These are phyloP conservation scores for Rallus limicola DNA, from an alignment of 2,113 vertebrate species.

Conservation along the genomic window DNA sequence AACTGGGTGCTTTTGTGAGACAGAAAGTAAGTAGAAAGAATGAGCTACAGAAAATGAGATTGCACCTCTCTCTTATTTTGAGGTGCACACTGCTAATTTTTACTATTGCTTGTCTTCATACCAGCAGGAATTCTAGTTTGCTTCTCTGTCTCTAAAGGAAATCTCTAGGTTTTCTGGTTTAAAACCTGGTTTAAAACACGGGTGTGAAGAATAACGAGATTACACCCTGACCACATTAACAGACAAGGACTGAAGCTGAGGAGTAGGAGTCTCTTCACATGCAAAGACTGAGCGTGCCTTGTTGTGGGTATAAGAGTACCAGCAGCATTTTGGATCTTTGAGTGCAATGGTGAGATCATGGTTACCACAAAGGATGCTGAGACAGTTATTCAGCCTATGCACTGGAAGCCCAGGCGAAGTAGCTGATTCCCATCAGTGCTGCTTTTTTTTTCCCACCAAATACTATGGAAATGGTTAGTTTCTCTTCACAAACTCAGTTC, in stretches of 20 bases:
- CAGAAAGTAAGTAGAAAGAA: not conserved
- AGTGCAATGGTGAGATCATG: slow-evolving; percentile 5
- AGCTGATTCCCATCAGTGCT: not conserved
- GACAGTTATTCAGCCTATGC: not conserved
- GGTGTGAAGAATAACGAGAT: not conserved
- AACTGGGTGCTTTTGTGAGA: not conserved
- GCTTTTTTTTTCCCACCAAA: not conserved
- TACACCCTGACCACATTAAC: not conserved
- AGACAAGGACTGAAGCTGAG: not conserved
- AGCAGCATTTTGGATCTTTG: not conserved
- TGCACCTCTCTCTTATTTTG: not conserved
- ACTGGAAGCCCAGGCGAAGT: not conserved
- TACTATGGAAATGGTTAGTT: not conserved
- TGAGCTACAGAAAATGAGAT: not conserved
- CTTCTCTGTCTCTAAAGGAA: not conserved
- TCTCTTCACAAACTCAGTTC: not conserved
- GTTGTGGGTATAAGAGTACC: not conserved
- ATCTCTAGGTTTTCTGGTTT: not conserved
- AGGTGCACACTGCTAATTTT: not conserved
- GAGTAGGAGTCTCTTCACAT: not conserved
- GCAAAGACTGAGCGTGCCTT: not conserved
- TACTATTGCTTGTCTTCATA: not conserved
- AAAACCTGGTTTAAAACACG: not conserved
- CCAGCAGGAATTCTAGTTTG: not conserved
- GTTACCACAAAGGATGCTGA: slow-evolving; percentile 1